Base-by-base conservation (phyloP, 2,113 vertebrate genomes). In the Dendrocopos noguchii region DNA sequence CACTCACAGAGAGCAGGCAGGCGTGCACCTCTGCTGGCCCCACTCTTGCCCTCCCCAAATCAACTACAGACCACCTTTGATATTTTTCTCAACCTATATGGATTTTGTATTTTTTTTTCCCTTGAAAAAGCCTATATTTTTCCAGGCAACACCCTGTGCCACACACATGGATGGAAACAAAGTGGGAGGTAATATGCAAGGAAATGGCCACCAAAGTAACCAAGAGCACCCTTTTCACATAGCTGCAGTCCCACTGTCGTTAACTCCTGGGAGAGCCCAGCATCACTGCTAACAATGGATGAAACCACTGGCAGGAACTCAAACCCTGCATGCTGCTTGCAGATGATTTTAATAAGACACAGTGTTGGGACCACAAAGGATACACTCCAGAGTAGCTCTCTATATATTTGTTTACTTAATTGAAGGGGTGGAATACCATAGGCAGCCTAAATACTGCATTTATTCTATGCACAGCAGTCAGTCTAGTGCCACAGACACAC, bases 81-180 rank as follows among this genome's bases (percentile, higher is more conserved):
- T 94, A 95, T 93, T 94, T 95, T 94, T 89, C 95, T 96, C 70
- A 94, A 95, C 91, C 53, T 97, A 95, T 95, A 97, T 70, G 89
- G 83, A 57, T 67, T 52, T 52, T 25, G 50, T 52, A 56, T 89
- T 70, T 81, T 94, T 85, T 92, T 65, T 91, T 50, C 9, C 29
- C 81, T 74, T 59, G 77, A 95, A 97, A 96, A 96, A 96, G 86
- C 83, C 89, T 96, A 5, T 96, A 94, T 97, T 97, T 98, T 97
- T 97, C 91, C 94, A 97, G 97, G 97, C 97, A 96, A 94, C 97
- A 97, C 97, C 97, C 95, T 90, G 52, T 96, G 92, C 97, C 97
- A 98, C 97, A 98, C 98, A 98, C 96, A 97, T 95, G 95, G 97
- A 96, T 94, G 96, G 96, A 94, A 98, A 96, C 97, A 93, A 96